Evolutionary conservation across 2,888 invertebrate species (phyloP).

Genomic region (Drosophila pseudotakahashii): DNA sequence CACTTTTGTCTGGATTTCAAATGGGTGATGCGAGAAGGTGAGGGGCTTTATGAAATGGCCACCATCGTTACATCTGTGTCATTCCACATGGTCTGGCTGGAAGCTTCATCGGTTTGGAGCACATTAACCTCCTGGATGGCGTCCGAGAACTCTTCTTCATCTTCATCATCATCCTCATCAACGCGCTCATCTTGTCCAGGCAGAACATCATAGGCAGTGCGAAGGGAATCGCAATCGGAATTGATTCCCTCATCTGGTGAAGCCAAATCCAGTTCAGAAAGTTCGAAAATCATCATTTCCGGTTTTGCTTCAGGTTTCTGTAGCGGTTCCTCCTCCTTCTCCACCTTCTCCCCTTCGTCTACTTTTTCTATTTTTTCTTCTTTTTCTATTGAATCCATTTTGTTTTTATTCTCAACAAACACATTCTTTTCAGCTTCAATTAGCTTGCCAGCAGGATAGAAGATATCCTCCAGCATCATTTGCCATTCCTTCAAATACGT

Average conservation of each 20-base stretch:
- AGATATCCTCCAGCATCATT: constrained; percentile 45
- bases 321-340: background rate
- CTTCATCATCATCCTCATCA: background rate
- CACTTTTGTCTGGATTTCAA: constrained; percentile 43
- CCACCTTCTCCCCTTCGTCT: background rate
- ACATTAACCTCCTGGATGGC: background rate
- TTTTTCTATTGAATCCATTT: background rate
- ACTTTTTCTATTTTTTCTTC: background rate
- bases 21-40: constrained; percentile 4
- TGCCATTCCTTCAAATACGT: constrained; percentile 25
- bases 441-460: constrained; percentile 43
- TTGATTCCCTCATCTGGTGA: background rate
- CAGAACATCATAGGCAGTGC: constrained; percentile 13
- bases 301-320: too few relatives aligned
- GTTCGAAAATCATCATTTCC: background rate
- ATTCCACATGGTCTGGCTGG: background rate
- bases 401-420: background rate
- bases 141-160: background rate
- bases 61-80: constrained; percentile 12
- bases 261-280: background rate
- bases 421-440: background rate
- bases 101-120: background rate
- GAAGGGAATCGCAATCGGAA: constrained; percentile 22
- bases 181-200: constrained; percentile 4
- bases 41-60: constrained; percentile 1